phyloP scores from a whole-genome alignment of 2,888 invertebrate genomes.

The Cryptus armator region DNA sequence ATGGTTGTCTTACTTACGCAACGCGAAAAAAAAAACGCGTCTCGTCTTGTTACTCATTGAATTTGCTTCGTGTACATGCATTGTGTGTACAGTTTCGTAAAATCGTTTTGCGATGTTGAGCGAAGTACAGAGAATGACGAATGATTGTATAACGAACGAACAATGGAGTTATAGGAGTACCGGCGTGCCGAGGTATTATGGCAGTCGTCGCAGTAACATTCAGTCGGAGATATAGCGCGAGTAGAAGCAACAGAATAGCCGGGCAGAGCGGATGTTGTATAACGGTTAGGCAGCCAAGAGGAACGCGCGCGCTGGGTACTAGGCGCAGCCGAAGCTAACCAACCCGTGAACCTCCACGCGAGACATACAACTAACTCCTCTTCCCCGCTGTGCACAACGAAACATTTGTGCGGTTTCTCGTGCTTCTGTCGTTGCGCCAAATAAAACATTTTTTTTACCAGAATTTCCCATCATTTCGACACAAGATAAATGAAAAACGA shows the following conservation, averaged over 20 bases:
- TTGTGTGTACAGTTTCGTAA: constrained; percentile 4
- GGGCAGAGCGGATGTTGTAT: constrained; percentile 85
- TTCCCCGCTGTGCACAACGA: constrained; percentile 4
- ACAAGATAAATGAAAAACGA: too few species aligned
- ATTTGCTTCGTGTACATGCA: constrained; percentile 11
- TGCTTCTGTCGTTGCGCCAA: background rate
- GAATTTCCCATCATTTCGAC: background rate
- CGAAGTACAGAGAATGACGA: constrained; percentile 56
- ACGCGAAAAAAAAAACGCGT: background rate
- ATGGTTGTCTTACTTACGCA: background rate
- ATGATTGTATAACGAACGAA: constrained; percentile 83
- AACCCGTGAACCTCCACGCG: constrained; percentile 57
- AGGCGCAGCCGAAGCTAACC: constrained; percentile 57
- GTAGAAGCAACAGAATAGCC: constrained; percentile 76
- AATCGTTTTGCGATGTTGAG: constrained; percentile 51
- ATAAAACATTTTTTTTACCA: background rate
- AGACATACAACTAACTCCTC: constrained; percentile 25
- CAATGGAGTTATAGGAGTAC: constrained; percentile 81
- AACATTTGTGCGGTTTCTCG: constrained; percentile 21
- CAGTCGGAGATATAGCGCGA: constrained; percentile 45
- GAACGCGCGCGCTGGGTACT: constrained; percentile 76
- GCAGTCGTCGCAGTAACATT: constrained; percentile 61
- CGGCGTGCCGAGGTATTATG: constrained; percentile 67
- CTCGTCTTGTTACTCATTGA: background rate
- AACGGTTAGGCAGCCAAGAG: constrained; percentile 85